Conservation (phyloP, 2,113 vertebrate genomes). For the Verasper variegatus region DNA sequence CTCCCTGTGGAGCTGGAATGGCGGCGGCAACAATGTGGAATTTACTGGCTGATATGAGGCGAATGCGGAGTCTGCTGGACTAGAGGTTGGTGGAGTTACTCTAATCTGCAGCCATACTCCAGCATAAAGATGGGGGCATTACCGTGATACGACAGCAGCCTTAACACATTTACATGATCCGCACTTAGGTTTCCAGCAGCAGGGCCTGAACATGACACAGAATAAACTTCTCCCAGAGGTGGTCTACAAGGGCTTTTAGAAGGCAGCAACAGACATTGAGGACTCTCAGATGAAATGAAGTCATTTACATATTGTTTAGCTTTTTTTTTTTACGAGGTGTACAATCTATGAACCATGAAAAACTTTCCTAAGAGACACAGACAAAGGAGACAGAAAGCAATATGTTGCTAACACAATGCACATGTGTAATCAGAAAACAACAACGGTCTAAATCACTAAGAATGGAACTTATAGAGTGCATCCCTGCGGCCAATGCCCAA, state of each 20-base stretch:
- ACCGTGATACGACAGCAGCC: slow-evolving; percentile 84
- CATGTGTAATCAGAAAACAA: neutral
- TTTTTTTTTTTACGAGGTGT: slow-evolving; percentile 14
- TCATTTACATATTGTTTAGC: slow-evolving; percentile 32
- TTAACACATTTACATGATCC: slow-evolving; percentile 90
- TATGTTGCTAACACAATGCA: neutral
- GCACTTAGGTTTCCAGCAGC: slow-evolving; percentile 84
- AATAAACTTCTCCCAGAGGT: slow-evolving; percentile 84
- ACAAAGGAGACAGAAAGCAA: neutral
- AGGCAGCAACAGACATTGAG: slow-evolving; percentile 17
- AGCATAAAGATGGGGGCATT: slow-evolving; percentile 94
- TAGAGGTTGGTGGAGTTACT: slow-evolving; percentile 77
- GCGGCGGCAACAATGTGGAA: slow-evolving; percentile 70
- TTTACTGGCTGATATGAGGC: slow-evolving; percentile 77
- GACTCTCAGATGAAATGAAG: neutral
- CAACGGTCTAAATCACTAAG: too few species aligned
- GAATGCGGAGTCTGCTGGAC: slow-evolving; percentile 78
- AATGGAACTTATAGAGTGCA: too few species aligned
- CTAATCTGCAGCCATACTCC: slow-evolving; percentile 91
- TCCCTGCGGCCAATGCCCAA: too few species aligned
- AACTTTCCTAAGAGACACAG: slow-evolving; percentile 7
- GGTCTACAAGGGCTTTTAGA: slow-evolving; percentile 64
- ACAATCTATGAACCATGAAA: neutral
- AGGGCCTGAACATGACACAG: slow-evolving; percentile 85
- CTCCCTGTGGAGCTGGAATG: slow-evolving; percentile 70